Conservation (phyloP, 2,888 invertebrate species). For the Melieria picta region DNA sequence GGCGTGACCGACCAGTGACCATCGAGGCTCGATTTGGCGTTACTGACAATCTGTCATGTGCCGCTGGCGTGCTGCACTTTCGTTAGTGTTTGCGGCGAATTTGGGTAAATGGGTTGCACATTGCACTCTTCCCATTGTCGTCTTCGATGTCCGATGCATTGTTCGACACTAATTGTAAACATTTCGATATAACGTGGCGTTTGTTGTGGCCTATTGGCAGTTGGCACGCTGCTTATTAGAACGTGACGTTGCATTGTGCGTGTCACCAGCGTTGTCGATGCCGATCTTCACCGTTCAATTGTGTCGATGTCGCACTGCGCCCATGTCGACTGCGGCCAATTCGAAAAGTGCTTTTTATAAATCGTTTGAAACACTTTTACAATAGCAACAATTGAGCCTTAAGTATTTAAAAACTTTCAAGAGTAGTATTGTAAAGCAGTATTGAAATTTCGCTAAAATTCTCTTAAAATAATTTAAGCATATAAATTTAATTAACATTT, state of each 20-base stretch:
- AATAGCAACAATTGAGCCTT: no score
- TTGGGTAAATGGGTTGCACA: conserved; percentile 14
- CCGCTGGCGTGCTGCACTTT: conserved; percentile 14
- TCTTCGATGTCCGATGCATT: conserved; percentile 6
- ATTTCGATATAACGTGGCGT: background rate
- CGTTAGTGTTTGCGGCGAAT: conserved; percentile 27
- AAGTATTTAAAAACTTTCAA: no score
- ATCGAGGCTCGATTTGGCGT: conserved; percentile 16
- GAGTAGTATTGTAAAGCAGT: no score
- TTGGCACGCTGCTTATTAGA: conserved; percentile 27
- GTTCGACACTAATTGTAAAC: background rate
- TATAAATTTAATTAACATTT: no score
- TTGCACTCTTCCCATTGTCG: conserved; percentile 5
- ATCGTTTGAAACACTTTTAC: no score
- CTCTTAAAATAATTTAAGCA: no score
- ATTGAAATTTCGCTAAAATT: no score
- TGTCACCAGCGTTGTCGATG: no score
- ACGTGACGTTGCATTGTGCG: conserved; percentile 10
- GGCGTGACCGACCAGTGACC: conserved; percentile 3
- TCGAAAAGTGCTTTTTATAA: no score
- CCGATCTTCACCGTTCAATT: background rate
- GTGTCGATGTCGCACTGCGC: background rate
- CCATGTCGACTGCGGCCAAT: background rate
- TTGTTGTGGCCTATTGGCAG: background rate
- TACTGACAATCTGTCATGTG: conserved; percentile 16